Conservation (phyloP, 2,113 vertebrate species). For the Scytalopus superciliaris region DNA sequence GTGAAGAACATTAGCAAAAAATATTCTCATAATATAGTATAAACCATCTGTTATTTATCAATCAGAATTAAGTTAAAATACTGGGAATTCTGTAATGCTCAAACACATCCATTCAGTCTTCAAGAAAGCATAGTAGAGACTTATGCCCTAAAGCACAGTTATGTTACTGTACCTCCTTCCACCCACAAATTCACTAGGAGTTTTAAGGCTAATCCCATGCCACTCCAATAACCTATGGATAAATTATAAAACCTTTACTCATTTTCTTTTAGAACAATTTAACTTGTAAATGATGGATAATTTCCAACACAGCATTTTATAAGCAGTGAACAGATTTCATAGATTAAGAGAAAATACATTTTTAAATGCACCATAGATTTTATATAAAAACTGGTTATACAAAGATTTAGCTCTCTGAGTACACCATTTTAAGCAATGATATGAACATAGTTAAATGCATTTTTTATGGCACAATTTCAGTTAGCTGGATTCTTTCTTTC, state of each 20-base stretch:
- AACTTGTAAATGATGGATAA: neutral
- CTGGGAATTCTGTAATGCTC: neutral
- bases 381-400: neutral
- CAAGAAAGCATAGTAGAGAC: neutral
- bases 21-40: neutral
- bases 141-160: neutral
- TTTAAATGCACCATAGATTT: neutral
- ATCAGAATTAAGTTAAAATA: neutral
- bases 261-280: neutral
- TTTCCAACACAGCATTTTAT: neutral
- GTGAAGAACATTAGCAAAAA: neutral
- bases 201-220: neutral
- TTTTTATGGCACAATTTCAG: neutral
- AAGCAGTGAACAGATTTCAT: neutral
- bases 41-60: neutral
- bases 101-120: neutral
- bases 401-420: neutral
- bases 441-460: neutral
- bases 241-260: neutral
- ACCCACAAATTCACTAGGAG: neutral
- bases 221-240: neutral
- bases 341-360: neutral
- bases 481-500: neutral
- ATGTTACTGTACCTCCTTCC: neutral
- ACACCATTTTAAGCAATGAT: neutral